Conservation (phyloP, 2,113 vertebrate genomes). For the Atrichornis clamosus region DNA sequence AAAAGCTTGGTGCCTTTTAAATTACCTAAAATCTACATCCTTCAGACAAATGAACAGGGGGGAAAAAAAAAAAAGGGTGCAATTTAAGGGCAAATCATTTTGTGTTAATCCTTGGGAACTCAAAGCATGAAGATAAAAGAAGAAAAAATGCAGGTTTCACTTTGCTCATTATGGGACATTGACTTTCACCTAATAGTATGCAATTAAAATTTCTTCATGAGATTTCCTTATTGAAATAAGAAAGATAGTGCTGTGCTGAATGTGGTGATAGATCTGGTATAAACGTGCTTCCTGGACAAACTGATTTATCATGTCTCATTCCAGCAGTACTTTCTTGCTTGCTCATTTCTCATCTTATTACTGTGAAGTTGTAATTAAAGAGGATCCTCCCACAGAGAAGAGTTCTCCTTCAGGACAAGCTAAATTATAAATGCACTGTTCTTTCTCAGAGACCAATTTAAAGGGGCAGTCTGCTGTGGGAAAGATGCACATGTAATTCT, state of each 20-base stretch:
- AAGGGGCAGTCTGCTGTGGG: conserved; percentile 31
- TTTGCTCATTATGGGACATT: conserved; percentile 75
- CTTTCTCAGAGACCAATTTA: conserved; percentile 55
- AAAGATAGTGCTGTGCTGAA: conserved; percentile 61
- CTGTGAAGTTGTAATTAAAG: conserved; percentile 78
- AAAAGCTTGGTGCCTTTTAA: conserved; percentile 51
- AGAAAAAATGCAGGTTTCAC: conserved; percentile 70
- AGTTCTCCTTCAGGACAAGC: conserved; percentile 68
- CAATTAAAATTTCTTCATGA: conserved; percentile 77
- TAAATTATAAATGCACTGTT: conserved; percentile 67
- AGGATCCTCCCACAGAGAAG: conserved; percentile 69
- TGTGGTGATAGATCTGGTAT: conserved; percentile 71
- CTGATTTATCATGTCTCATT: conserved; percentile 80
- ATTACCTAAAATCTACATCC: conserved; percentile 65
- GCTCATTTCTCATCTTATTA: conserved; percentile 81
- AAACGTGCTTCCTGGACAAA: conserved; percentile 72
- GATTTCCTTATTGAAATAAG: conserved; percentile 74
- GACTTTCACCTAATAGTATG: conserved; percentile 77
- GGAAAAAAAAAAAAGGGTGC: neutral
- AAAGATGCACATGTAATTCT: conserved; percentile 23
- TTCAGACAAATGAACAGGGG: conserved; percentile 58
- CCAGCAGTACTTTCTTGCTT: conserved; percentile 66
- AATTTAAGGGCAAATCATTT: conserved; percentile 68
- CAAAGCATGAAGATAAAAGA: conserved; percentile 69
- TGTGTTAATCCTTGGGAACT: conserved; percentile 62